Conservation (phyloP, 2,113 vertebrate species). For the Apus apus region DNA sequence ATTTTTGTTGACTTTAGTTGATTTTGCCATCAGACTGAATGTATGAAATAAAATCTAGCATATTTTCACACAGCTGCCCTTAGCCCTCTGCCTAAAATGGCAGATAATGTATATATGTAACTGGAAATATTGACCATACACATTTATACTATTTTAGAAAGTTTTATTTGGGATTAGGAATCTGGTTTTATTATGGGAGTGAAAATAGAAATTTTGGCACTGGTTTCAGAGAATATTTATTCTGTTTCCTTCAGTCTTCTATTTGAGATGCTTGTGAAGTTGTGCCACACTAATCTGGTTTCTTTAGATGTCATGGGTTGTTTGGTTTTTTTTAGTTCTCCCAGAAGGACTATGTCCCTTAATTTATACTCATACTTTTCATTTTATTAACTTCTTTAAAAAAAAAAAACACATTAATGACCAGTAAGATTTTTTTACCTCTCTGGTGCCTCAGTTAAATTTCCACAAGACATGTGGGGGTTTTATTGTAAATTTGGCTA, state of each 20-base stretch:
- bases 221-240: background rate
- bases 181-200: background rate
- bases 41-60: background rate
- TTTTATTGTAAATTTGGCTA: background rate
- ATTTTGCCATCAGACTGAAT: background rate
- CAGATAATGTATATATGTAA: background rate
- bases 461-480: rapidly evolving
- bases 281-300: background rate
- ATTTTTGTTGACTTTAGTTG: background rate
- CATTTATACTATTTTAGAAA: background rate
- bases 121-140: background rate
- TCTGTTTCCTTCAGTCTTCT: background rate
- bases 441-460: background rate
- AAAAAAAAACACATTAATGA: background rate
- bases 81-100: background rate
- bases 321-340: background rate
- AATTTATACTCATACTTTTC: background rate
- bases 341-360: background rate
- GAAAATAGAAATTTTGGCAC: background rate
- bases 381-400: background rate
- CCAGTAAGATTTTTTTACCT: background rate
- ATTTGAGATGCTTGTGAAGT: background rate
- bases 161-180: background rate
- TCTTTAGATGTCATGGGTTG: background rate
- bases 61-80: background rate